A percentile compares a stretch with the other conserved stretches of the same genome.
These are phyloP conservation scores for Rattus rattus DNA, from an alignment of 2,113 vertebrate genomes.

Conservation along the genomic window DNA sequence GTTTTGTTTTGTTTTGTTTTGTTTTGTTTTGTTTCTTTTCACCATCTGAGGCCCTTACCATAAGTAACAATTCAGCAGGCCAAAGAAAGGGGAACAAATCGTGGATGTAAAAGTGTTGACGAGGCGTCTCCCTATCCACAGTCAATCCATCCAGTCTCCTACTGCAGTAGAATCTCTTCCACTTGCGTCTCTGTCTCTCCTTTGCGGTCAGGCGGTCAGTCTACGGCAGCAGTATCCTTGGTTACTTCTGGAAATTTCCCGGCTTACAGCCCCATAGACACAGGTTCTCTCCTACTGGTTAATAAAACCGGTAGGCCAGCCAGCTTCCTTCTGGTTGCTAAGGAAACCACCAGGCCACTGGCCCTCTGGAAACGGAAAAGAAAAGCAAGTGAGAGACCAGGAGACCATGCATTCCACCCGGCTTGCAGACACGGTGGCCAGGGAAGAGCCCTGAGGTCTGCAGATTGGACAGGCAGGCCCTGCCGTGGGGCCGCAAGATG, in stretches of 20 bases:
- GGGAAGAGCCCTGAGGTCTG: background rate
- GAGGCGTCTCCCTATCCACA: background rate
- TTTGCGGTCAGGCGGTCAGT: background rate
- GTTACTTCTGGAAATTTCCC: conserved; percentile 27
- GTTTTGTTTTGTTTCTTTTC: background rate
- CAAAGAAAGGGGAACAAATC: background rate
- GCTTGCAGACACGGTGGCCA: conserved; percentile 42
- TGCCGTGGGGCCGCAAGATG: background rate
- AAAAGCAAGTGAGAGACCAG: conserved; percentile 64
- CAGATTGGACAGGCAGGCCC: background rate
- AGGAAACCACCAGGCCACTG: conserved; percentile 59
- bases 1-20: background rate
- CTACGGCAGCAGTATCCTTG: background rate
- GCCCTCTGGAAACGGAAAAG: conserved; percentile 72
- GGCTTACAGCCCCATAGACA: background rate
- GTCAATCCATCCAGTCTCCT: conserved; percentile 53
- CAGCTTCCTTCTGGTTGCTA: conserved; percentile 70
- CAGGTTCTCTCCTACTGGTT: conserved; percentile 55
- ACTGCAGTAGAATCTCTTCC: conserved; percentile 3
- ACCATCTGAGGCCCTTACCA: background rate
- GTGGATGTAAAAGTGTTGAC: background rate
- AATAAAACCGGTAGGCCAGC: conserved; percentile 59
- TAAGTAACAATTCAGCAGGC: background rate
- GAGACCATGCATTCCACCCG: conserved; percentile 70
- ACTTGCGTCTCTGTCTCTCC: background rate